These are phyloP conservation scores for Sturnus vulgaris DNA, from an alignment of 2,113 vertebrate species.

Conservation along the genomic window DNA sequence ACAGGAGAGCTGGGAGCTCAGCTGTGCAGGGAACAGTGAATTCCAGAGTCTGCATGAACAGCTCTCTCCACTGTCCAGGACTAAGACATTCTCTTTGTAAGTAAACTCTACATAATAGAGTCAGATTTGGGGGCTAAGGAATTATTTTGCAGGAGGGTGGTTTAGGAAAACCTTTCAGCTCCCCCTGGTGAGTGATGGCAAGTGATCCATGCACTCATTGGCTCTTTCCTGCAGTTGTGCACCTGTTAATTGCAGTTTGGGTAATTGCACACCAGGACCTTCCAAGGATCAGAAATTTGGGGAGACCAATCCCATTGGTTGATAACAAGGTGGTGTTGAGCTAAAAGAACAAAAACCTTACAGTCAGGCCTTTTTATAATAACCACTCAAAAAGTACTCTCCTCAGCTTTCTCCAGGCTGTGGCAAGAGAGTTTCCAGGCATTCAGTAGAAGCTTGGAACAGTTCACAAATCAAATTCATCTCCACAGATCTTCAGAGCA, in stretches of 20 bases:
- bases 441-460: background rate
- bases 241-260: background rate
- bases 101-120: background rate
- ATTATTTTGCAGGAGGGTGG: background rate
- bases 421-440: background rate
- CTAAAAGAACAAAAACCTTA: background rate
- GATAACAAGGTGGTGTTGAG: background rate
- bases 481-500: background rate
- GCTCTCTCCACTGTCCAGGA: background rate
- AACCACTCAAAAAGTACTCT: background rate
- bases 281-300: background rate
- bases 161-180: background rate
- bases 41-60: background rate
- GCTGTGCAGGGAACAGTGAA: background rate
- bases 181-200: background rate
- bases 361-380: background rate
- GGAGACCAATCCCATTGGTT: background rate
- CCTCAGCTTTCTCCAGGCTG: background rate
- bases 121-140: background rate
- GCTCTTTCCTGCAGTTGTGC: background rate
- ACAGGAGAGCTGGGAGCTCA: background rate
- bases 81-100: slow-evolving; percentile 37
- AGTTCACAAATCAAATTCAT: background rate
- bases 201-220: background rate
- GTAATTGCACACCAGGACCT: background rate